phyloP scores from a whole-genome alignment of 2,113 vertebrate genomes.

The Barnardius zonarius region DNA sequence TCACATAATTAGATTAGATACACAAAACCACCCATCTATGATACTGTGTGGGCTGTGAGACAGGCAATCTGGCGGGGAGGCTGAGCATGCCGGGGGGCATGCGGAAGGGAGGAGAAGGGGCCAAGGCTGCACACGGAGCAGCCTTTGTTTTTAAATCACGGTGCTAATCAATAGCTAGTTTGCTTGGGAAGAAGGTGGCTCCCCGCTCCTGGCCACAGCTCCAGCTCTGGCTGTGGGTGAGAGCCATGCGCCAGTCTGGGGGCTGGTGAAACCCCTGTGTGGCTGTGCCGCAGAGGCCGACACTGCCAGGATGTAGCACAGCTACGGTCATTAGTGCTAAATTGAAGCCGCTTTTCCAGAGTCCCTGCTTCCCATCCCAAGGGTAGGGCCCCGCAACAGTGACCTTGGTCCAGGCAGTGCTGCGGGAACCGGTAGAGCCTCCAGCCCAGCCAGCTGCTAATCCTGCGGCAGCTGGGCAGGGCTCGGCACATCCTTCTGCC shows the following conservation, averaged over 20 bases:
- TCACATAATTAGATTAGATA: neutral
- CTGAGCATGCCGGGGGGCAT: neutral
- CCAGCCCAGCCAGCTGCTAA: neutral
- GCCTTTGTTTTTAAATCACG: neutral
- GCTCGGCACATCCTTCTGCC: neutral
- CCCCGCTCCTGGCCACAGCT: neutral
- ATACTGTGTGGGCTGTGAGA: neutral
- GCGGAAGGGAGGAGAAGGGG: neutral
- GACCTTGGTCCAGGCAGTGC: neutral
- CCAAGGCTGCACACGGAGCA: fast-evolving
- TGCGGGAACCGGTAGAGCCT: neutral
- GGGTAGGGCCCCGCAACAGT: neutral
- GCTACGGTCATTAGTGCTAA: neutral
- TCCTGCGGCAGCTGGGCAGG: neutral
- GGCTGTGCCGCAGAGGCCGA: neutral
- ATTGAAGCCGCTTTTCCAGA: fast-evolving
- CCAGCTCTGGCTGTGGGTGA: neutral
- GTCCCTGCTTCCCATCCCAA: neutral
- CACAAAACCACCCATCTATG: neutral
- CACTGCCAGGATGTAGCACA: neutral
- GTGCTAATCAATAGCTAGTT: neutral
- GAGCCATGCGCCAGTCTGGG: neutral
- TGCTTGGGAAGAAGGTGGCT: neutral
- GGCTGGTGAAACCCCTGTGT: neutral
- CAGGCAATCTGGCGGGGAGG: neutral